Evolutionary conservation across 2,797 vertebrate species (phyloP).

Genomic region (Neoniphon sammara): DNA sequence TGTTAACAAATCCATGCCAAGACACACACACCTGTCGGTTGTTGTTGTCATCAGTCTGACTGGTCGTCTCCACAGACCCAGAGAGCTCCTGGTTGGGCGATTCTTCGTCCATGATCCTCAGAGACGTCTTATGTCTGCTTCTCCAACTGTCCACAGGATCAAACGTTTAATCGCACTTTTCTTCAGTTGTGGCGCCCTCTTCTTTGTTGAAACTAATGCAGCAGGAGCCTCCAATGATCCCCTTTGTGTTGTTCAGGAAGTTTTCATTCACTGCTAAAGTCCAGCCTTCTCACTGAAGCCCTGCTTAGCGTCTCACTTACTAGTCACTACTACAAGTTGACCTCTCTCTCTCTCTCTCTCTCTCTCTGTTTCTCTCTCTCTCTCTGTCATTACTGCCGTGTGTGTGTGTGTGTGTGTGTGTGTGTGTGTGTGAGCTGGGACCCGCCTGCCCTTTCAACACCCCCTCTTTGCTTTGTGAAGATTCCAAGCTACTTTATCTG

Average conservation of each 20-base stretch:
- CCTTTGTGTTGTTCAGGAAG: not conserved
- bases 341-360: not conserved
- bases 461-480: slow-evolving; percentile 67
- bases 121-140: slow-evolving; percentile 9
- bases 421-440: slow-evolving; percentile 41
- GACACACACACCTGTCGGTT: slow-evolving; percentile 62
- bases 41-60: slow-evolving; percentile 60
- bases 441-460: slow-evolving; percentile 53
- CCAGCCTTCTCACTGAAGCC: slow-evolving; percentile 1
- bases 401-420: slow-evolving; percentile 48
- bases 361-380: slow-evolving; percentile 30
- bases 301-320: slow-evolving; percentile 17
- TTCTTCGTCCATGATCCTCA: slow-evolving; percentile 69
- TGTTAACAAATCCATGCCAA: not conserved
- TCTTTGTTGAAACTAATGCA: not conserved
- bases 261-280: slow-evolving; percentile 32
- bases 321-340: slow-evolving; percentile 1
- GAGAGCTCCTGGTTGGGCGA: slow-evolving; percentile 44
- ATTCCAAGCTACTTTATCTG: slow-evolving; percentile 81
- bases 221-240: not conserved
- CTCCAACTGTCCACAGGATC: slow-evolving; percentile 15
- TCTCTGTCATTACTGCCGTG: slow-evolving; percentile 14
- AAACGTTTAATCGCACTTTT: slow-evolving; percentile 21
- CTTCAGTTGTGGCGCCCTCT: not conserved
- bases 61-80: slow-evolving; percentile 23